Base-by-base conservation (phyloP, 1,140 invertebrate species). In the Matsumurasca onukii region DNA sequence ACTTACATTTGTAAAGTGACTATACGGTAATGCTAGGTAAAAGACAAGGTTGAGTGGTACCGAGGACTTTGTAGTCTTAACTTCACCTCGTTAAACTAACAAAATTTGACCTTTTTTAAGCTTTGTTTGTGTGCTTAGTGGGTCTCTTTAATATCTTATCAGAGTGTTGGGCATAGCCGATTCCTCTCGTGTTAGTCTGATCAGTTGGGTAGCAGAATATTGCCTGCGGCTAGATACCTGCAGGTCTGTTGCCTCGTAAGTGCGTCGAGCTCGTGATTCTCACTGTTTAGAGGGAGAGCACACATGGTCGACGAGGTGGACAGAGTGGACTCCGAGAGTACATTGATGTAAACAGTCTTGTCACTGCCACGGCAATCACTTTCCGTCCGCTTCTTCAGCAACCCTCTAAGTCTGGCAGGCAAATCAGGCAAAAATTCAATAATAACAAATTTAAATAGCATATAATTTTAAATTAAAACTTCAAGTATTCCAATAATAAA, bases 191-290 rank as follows among this genome's bases (percentile, higher is more conserved):
- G n/a, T n/a, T n/a, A n/a, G n/a, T n/a, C n/a, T n/a, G n/a, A n/a
- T n/a, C n/a, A n/a, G n/a, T n/a, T n/a, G n/a, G n/a, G n/a, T n/a
- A n/a, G n/a, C n/a, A n/a, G n/a, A n/a, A n/a, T n/a, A n/a, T n/a
- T n/a, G n/a, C n/a, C n/a, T n/a, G n/a, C n/a, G 17, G 34, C 34
- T 3, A 20, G 22, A 25, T 31, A 55, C 31, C 59, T 63, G 59
- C 59, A 63, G 24, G 48, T 55, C 25, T 68, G 66, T n/a, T n/a
- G n/a, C 13, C 66, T 48, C 17, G 59, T 73, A 12, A 73, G 34
- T 1, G 73, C 72, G 30, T 72, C 75, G 3, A 75, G 57, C 52
- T 75, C 75, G 29, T 75, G 74, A 30, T 66, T 69, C 63, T 73
- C 72, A 55, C 51, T 70, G 25, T 27, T 25, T 15, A 61, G 34